Base-by-base conservation (phyloP, 2,888 invertebrate genomes). In the Pocota personata region DNA sequence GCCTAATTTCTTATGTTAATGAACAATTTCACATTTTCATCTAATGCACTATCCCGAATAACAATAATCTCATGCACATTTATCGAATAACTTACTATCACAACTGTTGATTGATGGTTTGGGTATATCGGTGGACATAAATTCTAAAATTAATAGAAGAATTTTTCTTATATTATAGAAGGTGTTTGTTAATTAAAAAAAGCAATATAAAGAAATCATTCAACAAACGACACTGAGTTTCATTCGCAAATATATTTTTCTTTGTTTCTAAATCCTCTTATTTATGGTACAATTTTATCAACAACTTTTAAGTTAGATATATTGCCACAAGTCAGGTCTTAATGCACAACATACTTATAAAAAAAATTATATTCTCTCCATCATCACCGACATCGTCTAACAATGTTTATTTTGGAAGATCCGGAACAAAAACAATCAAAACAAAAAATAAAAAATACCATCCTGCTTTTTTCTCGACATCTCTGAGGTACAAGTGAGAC, bases 381-480 rank as follows among this genome's bases (percentile, higher is more conserved):
- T 48, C 58, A 58, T 48, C 27, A 6, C 19, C 60, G 19, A 14
- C 35, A 58, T 72, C 48, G 21, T 19, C 48, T 40, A 52, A 48
- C 14, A 58, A 37, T 72, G 72, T 72, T 72, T 72, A 62, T 60
- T 60, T 40, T 50, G 50, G 37, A 21, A 52, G 19, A 72, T 62
- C 48, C 50, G 24, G 21, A 21, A 60, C 14, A 71, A 46, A 60
- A 60, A 32, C 37, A 21, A 24, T n/a, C n/a, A 8, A 32, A 48
- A 67, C 12, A 37, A 16, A 30, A 52, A 30, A n/a, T 6, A 32
- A 32, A 37, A 37, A 58, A 1, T 3, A n/a, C 37, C 37, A 58
- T 40, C 40, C 58, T 40, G 37, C 40, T 24, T 21, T 24, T 24
- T 24, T 24, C 24, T 24, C 24, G 21, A 58, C 24, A 58, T 14